Evolutionary conservation across 2,888 invertebrate genomes (phyloP).

Genomic region (Xylophagus ater): DNA sequence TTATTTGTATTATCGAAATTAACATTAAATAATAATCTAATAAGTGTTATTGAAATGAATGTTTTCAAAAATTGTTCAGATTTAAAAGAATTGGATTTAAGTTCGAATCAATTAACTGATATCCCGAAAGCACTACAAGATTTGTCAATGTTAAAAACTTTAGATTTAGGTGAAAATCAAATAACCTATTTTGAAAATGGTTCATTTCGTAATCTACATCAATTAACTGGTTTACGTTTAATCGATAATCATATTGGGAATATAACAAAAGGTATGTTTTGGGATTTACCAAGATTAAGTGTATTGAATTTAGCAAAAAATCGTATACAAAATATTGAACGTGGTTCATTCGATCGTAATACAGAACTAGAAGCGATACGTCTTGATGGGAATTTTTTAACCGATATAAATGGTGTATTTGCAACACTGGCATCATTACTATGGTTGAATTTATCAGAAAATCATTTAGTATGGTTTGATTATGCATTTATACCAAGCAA

Average conservation of each 20-base stretch:
- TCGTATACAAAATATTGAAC: conserved; percentile 74
- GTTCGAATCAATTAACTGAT: conserved; percentile 70
- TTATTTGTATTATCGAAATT: conserved; percentile 73
- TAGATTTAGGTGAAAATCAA: conserved; percentile 87
- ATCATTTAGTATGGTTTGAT: conserved; percentile 87
- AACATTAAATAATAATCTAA: conserved; percentile 74
- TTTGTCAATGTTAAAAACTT: conserved; percentile 68
- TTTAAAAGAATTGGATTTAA: conserved; percentile 78
- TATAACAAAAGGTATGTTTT: conserved; percentile 75
- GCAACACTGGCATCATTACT: conserved; percentile 70
- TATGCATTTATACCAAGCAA: conserved; percentile 84
- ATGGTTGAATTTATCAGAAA: conserved; percentile 82
- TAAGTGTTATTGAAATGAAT: conserved; percentile 64
- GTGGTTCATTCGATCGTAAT: conserved; percentile 74
- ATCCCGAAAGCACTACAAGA: conserved; percentile 77
- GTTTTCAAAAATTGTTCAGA: conserved; percentile 83
- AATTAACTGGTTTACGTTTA: conserved; percentile 74
- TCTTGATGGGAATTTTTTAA: conserved; percentile 76
- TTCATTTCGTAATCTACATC: conserved; percentile 73
- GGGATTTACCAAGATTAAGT: conserved; percentile 72
- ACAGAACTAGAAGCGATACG: conserved; percentile 74
- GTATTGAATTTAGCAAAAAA: conserved; percentile 83
- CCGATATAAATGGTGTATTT: conserved; percentile 83
- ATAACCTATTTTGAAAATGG: conserved; percentile 71
- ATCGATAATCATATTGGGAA: conserved; percentile 86